Base-by-base conservation (phyloP, 2,888 invertebrate genomes). In the Rhodophaea formosa region DNA sequence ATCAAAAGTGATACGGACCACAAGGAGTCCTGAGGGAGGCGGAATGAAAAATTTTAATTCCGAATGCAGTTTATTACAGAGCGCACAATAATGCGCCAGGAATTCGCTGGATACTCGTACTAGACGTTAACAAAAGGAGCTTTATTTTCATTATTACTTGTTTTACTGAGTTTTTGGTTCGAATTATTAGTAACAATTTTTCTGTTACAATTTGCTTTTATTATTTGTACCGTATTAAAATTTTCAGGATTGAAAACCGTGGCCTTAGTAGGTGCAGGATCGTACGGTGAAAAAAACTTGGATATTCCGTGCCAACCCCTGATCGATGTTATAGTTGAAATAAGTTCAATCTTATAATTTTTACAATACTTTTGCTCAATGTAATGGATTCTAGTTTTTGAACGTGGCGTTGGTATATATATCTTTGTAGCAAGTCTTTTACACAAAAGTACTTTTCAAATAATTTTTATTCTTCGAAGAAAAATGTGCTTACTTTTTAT, bases 1-100 rank as follows among this genome's bases (percentile, higher is more conserved):
- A 87, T 88, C 88, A 89, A 83, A 87, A 89, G 84, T 87, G 89
- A 88, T 88, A 81, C 79, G 74, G 16, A 35, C 69, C 67, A 68
- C 65, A 62, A 72, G 73, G 71, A 72, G 72, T 66, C 74, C 69
- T 72, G 75, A 77, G 79, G 79, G 77, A 76, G 68, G 73, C 70
- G 76, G 82, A 86, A 90, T 88, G 89, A 89, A 86, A 85, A 84
- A 70, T 90, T 90, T 90, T 90, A 90, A 90, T 90, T 89, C 79
- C 84, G 88, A 90, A 90, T 90, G 90, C 90, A 90, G 89, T 90
- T 90, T 90, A 86, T 86, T 88, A 87, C 84, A 86, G 86, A 84
- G 86, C 82, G 79, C 77, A 86, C 86, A 87, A 89, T 87, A 87
- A 83, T 76, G 76, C 75, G 75, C 79, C 75, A 77, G 75, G 75